Base-by-base conservation (phyloP, 2,113 vertebrate genomes). In the Asarcornis scutulata region DNA sequence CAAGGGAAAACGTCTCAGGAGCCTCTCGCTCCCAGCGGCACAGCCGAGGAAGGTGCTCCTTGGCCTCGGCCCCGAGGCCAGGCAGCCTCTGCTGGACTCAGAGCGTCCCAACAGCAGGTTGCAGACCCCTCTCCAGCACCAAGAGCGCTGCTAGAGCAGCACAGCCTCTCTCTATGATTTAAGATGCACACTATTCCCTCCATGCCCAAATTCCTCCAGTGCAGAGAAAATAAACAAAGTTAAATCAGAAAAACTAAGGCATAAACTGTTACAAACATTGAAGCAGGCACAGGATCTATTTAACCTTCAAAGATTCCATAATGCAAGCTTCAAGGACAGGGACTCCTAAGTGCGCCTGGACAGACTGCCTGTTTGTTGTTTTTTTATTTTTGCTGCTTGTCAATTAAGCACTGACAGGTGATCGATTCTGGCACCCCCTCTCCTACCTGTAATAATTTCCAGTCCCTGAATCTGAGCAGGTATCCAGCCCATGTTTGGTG, bases 171-270 rank as follows among this genome's bases (percentile, higher is more conserved):
- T 32, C 29, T 90, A 75, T 20, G 38, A 27, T 4, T 27, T 53
- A 68, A 69, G 52, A 36, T 0, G 1, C 4, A 75, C 0, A 1
- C 11, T 64, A 23, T 25, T 53, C 27, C 29, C 58, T 32, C 29
- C 68, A 34, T 48, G 38, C 29, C 42, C 29, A 16, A 75, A 76
- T 85, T 79, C 62, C 53, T 68, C 53, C 71, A 87, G 62, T 38
- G 8, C 59, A 74, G n/a, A 63, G 44, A 55, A 69, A 73, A 46
- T 20, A 36, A 8, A 40, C 26, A 42, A 23, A 73, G 64, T 53
- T 59, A 77, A 74, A 44, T 36, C 11, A 40, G 60, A 40, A 90
- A 44, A 84, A 34, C 8, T 20, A 59, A 86, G 25, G 32, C 27
- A 31, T 13, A n/a, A 68, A 93, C 10, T 29, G 46, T 53, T 20